phyloP scores from a whole-genome alignment of 2,888 invertebrate genomes.

The Yponomeuta evonymella region DNA sequence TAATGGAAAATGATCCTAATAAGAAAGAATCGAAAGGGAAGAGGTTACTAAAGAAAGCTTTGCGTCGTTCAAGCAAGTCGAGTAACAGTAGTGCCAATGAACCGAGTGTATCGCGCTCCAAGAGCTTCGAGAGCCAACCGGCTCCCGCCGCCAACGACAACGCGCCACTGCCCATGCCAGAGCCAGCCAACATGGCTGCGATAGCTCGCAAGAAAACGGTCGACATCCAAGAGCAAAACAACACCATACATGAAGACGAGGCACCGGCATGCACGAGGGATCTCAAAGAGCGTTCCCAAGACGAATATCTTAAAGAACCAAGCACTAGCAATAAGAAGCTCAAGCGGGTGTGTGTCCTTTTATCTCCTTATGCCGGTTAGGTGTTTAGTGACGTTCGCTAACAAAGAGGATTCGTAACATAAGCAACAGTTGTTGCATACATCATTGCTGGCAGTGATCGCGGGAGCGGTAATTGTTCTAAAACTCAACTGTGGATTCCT shows the following conservation, averaged over 20 bases:
- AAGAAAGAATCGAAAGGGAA: slow-evolving; percentile 70
- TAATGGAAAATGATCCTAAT: slow-evolving; percentile 72
- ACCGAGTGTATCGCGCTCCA: slow-evolving; percentile 49
- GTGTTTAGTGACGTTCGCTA: no score
- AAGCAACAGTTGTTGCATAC: no score
- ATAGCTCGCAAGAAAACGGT: slow-evolving; percentile 35
- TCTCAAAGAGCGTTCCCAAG: not conserved
- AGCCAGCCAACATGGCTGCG: slow-evolving; percentile 35
- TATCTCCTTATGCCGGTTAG: not conserved
- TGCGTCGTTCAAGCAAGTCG: slow-evolving; percentile 59
- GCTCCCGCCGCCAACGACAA: slow-evolving; percentile 46
- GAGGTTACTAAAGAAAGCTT: slow-evolving; percentile 62
- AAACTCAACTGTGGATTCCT: no score
- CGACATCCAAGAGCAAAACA: slow-evolving; percentile 46
- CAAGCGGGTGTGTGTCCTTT: slow-evolving; percentile 56
- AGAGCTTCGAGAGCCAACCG: slow-evolving; percentile 28
- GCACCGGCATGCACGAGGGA: slow-evolving; percentile 25
- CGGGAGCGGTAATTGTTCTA: no score
- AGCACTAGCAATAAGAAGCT: slow-evolving; percentile 45
- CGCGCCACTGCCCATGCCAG: slow-evolving; percentile 47
- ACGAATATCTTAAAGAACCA: slow-evolving; percentile 23
- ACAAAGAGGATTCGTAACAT: no score
- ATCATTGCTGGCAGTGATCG: no score
- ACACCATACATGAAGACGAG: slow-evolving; percentile 36
- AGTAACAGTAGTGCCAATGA: slow-evolving; percentile 41